These are phyloP conservation scores for Globicephala melas DNA, from an alignment of 2,113 vertebrate genomes.

Conservation along the genomic window DNA sequence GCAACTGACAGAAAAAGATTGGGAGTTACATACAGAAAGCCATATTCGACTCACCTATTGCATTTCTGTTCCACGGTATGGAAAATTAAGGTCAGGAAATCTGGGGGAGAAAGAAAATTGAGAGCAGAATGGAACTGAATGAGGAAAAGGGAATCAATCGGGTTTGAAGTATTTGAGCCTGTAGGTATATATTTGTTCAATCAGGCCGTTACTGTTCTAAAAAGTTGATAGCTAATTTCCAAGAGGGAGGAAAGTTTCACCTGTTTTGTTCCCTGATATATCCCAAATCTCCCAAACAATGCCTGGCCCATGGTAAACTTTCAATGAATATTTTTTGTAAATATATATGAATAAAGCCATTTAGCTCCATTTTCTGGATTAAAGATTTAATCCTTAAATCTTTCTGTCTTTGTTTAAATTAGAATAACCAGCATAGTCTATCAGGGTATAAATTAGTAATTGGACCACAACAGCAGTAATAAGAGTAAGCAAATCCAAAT, in stretches of 20 bases:
- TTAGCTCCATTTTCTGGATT: not conserved
- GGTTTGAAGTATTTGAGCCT: not conserved
- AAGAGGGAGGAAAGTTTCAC: not conserved
- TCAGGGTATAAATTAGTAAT: not conserved
- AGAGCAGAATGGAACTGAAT: not conserved
- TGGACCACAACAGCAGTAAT: not conserved
- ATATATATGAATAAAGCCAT: not conserved
- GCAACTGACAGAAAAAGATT: not conserved
- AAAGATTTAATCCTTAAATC: not conserved
- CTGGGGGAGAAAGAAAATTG: not conserved
- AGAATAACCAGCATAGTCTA: not conserved
- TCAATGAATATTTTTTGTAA: not conserved
- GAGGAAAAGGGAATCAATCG: not conserved
- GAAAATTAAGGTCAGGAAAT: not conserved
- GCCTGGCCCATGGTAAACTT: not conserved
- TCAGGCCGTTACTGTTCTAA: not conserved
- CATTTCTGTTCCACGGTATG: not conserved
- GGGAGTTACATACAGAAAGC: not conserved
- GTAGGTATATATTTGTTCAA: not conserved
- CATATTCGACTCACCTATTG: not conserved
- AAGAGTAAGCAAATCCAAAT: constrained; percentile 22
- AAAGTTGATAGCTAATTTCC: not conserved
- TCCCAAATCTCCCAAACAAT: not conserved
- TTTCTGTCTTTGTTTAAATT: not conserved
- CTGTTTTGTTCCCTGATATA: not conserved